Base-by-base conservation (phyloP, 2,113 vertebrate genomes). In the Zeus faber region DNA sequence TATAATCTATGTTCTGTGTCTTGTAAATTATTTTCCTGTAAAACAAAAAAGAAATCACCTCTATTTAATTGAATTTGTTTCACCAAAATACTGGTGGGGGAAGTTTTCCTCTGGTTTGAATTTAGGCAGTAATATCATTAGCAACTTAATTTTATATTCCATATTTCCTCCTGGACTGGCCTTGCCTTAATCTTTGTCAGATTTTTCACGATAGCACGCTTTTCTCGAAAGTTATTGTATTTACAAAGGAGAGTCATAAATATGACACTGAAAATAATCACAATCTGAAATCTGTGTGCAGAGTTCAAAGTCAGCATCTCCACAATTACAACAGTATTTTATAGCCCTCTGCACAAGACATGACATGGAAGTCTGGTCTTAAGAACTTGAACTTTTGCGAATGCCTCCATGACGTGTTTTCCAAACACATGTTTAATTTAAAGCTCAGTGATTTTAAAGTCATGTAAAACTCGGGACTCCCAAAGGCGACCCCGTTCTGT, bases 231-330 rank as follows among this genome's bases (percentile, higher is more conserved):
- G 58, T 23, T 1, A 43, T 39, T 54, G 70, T 68, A 53, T 66
- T 65, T 58, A 62, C 40, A 74, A 66, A 65, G 37, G 59, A 33
- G 57, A 65, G 40, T 8, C 54, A 55, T 84, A 76, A 86, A 82
- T 83, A 79, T 65, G 58, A 23, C n/a, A 23, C 7, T 47, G 23
- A 37, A 62, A 72, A 64, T 74, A 58, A 77, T 80, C 67, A 53
- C 54, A 52, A 58, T 49, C 44, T 58, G 20, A 54, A 54, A 72
- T 75, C 55, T 62, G 51, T 66, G 65, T 17, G 21, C 49, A 59
- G 29, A 68, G 67, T 76, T 83, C 67, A 76, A 81, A 85, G 77
- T 33, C 9, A 55, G 18, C 35, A 27, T 54, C 33, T 48, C 37
- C n/a, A 25, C 67, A 61, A 71, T 66, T 58, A 17, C 65, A 16